Base-by-base conservation (phyloP, 2,888 invertebrate genomes). In the Lasioglossum marginatum region DNA sequence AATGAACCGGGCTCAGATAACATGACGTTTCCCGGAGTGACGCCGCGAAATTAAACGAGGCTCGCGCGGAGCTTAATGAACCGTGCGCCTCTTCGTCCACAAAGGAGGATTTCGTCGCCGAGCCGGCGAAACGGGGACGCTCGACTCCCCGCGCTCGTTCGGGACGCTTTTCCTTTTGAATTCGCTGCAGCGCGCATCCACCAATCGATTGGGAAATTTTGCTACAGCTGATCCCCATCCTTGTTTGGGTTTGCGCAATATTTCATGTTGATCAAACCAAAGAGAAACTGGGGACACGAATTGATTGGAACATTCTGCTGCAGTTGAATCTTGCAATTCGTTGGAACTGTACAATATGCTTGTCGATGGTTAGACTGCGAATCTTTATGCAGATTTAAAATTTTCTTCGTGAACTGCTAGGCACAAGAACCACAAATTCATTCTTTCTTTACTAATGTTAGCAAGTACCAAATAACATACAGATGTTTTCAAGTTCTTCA, bases 11-110 rank as follows among this genome's bases (percentile, higher is more conserved):
- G 60, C 74, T 72, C 81, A 57, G 79, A 80, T 77, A 75, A 66
- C 86, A 66, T 63, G 86, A 70, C 60, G 37, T 79, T 57, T 75
- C 72, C 31, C 37, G 43, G 45, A 79, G 74, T 43, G 45, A 85
- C 79, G 74, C 68, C 74, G 31, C 71, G 75, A 79, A 85, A 85
- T 85, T 79, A 85, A 85, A 79, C 85, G 79, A 57, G 66, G 77
- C 68, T 66, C 48, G 63, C 14, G n/a, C 34, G 66, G 2, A 5
- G n/a, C 60, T 85, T 85, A 85, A 85, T 57, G 79, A 85, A 76
- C 71, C 79, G 71, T 37, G 16, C 3, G 52, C 27, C 37, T 37
- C 57, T 37, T 16, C 77, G 72, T 66, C 78, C 37, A 74, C 37
- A 37, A 48, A 68, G 66, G 43, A 45, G 52, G 37, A 37, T 37